Conservation (phyloP, 1,140 invertebrate species). For the Zaprionus vittiger region DNA sequence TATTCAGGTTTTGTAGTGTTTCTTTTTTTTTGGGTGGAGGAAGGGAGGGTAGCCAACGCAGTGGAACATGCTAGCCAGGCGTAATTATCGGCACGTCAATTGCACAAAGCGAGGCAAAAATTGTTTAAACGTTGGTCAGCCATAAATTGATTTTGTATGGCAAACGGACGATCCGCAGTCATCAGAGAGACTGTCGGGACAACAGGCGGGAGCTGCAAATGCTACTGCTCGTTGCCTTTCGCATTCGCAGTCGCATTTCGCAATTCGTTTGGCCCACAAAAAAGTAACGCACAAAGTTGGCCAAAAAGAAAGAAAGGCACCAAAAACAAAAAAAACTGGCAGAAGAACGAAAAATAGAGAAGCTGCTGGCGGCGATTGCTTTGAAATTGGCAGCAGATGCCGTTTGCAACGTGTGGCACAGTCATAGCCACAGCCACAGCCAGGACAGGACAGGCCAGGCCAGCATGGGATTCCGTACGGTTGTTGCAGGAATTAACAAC, state of each 20-base stretch:
- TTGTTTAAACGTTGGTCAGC: conserved; percentile 74
- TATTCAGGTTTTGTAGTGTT: background rate
- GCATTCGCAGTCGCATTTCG: background rate
- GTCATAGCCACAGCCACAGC: background rate
- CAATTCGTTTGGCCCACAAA: conserved; percentile 20
- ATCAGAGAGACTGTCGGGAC: conserved; percentile 20
- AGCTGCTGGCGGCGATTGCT: conserved; percentile 48
- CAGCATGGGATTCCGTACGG: conserved; percentile 4
- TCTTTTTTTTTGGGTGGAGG: background rate
- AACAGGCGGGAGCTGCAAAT: background rate
- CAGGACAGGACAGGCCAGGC: background rate
- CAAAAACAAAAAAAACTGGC: conserved; percentile 25
- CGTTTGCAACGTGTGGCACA: conserved; percentile 15
- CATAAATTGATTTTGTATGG: conserved; percentile 77
- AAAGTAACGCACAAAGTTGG: conserved; percentile 20
- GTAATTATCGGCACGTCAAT: conserved; percentile 84
- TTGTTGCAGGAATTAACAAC: conserved; percentile 15
- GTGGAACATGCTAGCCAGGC: conserved; percentile 38
- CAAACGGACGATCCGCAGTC: conserved; percentile 37
- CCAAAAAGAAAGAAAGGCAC: conserved; percentile 21
- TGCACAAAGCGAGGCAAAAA: conserved; percentile 80
- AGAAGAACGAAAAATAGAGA: conserved; percentile 10
- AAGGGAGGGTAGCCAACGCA: background rate
- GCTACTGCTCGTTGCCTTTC: background rate
- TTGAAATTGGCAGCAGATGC: conserved; percentile 47